Conservation (phyloP, 2,797 vertebrate genomes). For the Mycteria americana region DNA sequence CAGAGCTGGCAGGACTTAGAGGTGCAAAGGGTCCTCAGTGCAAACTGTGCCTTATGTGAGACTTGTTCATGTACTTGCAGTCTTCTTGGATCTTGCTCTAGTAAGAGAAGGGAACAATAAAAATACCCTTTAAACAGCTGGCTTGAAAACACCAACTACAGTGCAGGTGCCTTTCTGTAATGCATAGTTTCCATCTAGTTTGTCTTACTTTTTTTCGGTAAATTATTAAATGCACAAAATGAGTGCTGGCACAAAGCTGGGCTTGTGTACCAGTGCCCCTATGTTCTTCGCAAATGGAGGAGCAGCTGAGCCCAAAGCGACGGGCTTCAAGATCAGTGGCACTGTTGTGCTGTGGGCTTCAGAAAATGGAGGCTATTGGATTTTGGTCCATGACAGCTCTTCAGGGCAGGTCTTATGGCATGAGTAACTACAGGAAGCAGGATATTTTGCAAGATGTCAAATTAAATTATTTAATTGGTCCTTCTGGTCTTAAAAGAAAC, state of each 20-base stretch:
- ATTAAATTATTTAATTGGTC: background rate
- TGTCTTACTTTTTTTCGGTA: background rate
- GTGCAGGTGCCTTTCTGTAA: background rate
- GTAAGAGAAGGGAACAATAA: background rate
- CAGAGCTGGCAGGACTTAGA: background rate
- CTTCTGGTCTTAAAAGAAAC: background rate
- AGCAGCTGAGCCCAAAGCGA: background rate
- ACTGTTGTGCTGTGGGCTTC: background rate
- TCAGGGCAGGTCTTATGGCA: background rate
- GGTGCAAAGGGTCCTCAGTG: background rate
- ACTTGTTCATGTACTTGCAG: background rate
- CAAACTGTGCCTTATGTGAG: background rate
- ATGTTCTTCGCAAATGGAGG: accelerated
- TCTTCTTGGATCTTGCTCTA: background rate
- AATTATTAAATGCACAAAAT: background rate
- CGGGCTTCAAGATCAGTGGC: background rate
- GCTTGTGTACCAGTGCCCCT: background rate
- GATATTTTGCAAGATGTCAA: constrained; percentile 14
- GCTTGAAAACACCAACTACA: background rate
- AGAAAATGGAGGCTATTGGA: background rate
- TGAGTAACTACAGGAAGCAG: background rate
- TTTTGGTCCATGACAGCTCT: background rate
- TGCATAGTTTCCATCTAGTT: background rate
- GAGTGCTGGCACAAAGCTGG: background rate
- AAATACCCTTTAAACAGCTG: background rate